Conservation (phyloP, 2,797 vertebrate species). For the Fratercula arctica region DNA sequence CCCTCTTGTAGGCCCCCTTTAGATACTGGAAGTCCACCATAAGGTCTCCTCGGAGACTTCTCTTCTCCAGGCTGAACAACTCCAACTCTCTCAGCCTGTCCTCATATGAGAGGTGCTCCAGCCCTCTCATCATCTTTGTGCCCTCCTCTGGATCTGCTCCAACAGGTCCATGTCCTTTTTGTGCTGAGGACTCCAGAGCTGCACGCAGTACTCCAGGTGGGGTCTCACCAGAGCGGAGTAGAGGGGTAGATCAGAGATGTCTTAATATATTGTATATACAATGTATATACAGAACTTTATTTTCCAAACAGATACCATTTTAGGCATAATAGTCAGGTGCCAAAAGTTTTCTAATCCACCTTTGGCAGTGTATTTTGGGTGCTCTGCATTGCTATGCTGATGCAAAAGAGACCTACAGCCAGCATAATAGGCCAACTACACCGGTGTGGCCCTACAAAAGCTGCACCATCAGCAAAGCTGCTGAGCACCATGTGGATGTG, state of each 20-base stretch:
- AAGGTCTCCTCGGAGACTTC: too few species aligned
- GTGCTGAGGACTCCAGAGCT: too few species aligned
- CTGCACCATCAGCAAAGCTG: fast-evolving
- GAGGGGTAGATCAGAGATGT: not conserved
- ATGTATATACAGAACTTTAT: not conserved
- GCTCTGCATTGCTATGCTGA: not conserved
- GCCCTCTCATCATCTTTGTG: too few species aligned
- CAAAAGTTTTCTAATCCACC: not conserved
- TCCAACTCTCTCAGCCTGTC: too few species aligned
- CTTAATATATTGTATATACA: not conserved
- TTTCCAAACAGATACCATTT: not conserved
- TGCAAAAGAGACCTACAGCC: not conserved
- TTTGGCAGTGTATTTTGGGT: not conserved
- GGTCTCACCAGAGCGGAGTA: too few species aligned
- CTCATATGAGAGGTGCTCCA: too few species aligned
- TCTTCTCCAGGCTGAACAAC: too few species aligned
- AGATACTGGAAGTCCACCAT: too few species aligned
- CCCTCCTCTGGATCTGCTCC: too few species aligned
- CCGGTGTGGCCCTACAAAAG: not conserved
- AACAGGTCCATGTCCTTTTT: too few species aligned
- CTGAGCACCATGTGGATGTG: not conserved
- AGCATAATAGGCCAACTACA: fast-evolving
- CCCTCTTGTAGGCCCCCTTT: too few species aligned
- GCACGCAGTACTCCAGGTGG: too few species aligned
- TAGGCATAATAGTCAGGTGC: not conserved